Base-by-base conservation (phyloP, 2,888 invertebrate genomes). In the Torymus texanus region DNA sequence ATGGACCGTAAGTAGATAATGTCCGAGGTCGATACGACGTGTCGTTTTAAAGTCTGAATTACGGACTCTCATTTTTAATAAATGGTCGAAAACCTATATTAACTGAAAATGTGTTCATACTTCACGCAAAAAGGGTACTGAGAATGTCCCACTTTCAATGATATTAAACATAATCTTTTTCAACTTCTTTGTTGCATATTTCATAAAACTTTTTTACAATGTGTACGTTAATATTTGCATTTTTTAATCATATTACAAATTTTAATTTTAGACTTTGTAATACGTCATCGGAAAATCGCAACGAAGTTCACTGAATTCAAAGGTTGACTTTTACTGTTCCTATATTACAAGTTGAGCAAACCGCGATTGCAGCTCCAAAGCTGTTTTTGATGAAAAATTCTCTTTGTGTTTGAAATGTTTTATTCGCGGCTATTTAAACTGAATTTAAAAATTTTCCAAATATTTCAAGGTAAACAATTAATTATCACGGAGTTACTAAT, bases 41-140 rank as follows among this genome's bases (percentile, higher is more conserved):
- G 65, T 21, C 70, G 18, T 62, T 59, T 53, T 41, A 62, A 70
- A 76, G 75, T 76, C 68, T 76, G 62, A 76, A 62, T 55, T 70
- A 76, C 56, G 61, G 41, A 75, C 62, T 70, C 56, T 76, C 41
- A 55, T 12, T 56, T 41, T 10, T 61, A 41, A 68, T 56, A 70
- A 70, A 61, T 67, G 67, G 66, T 18, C n/a, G n/a, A 18, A 63
- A 73, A 56, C 11, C 63, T 63, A 29, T 24, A 72, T 51, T 55
- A 56, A 18, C n/a, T 16, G 65, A 58, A 58, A 58, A 16, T 24
- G 4, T 10, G 8, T 53, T 67, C 41, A 41, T 1, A 41, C 10
- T 41, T 41, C 8, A 41, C 41, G 41, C 41, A 41, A 41, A 8
- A 41, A 41, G 41, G 41, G 8, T 21, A 21, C 21, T 2, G 21